Percentiles rank a stretch among this genome's conserved stretches.
Conservation (phyloP, 2,797 vertebrate genomes). For the Phoebastria nigripes region DNA sequence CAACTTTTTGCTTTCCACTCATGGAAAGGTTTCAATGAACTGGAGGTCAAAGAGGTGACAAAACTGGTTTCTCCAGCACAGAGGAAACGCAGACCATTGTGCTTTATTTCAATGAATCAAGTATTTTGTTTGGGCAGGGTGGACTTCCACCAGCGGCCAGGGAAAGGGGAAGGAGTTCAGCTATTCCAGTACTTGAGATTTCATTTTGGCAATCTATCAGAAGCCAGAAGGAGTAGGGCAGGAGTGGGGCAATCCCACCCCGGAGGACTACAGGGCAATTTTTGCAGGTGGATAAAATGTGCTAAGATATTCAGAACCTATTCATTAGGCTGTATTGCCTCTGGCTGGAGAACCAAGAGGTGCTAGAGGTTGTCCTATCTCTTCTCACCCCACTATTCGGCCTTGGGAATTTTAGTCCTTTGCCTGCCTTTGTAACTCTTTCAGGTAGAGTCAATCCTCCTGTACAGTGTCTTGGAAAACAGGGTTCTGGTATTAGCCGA, state of each 20-base stretch:
- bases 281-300: not conserved
- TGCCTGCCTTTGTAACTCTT: not conserved
- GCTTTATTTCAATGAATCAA: not conserved
- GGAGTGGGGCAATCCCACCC: not conserved
- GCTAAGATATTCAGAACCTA: not conserved
- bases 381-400: not conserved
- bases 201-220: not conserved
- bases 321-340: not conserved
- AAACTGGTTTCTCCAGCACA: not conserved
- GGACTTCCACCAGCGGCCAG: not conserved
- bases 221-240: not conserved
- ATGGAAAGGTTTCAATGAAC: not conserved
- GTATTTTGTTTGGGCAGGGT: not conserved
- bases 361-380: not conserved
- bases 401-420: not conserved
- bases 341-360: not conserved
- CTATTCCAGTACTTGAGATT: not conserved
- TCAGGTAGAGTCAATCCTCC: not conserved
- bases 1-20: not conserved
- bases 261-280: not conserved
- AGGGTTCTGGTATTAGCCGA: not conserved
- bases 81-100: not conserved
- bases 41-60: not conserved
- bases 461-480: not conserved
- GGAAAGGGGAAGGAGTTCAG: not conserved